Conservation (phyloP, 2,888 invertebrate genomes). For the Agrenia bidenticulata region DNA sequence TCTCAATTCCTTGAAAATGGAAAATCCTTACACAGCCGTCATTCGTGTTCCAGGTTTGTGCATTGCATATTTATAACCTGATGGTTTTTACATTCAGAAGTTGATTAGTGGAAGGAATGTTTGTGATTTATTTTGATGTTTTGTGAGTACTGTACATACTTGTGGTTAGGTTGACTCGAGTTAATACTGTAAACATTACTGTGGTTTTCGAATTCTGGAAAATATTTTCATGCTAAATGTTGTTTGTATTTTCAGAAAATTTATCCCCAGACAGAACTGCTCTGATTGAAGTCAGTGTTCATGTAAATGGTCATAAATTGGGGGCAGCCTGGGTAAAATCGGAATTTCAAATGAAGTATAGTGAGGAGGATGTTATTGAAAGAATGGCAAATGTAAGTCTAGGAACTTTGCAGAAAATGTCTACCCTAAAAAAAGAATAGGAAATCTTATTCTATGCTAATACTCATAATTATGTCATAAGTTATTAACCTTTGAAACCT, state of each 20-base stretch:
- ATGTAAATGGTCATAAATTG: constrained; percentile 43
- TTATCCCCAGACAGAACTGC: constrained; percentile 43
- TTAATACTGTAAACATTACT: too few species aligned
- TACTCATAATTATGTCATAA: background rate
- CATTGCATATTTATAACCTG: background rate
- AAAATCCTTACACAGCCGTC: constrained; percentile 48
- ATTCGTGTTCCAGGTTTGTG: constrained; percentile 48
- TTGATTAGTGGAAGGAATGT: too few species aligned
- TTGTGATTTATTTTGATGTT: background rate
- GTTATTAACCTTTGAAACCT: constrained; percentile 3
- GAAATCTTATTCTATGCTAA: too few species aligned
- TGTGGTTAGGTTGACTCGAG: too few species aligned
- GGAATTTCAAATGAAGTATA: constrained; percentile 30
- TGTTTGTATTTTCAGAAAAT: constrained; percentile 34
- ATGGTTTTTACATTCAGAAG: background rate
- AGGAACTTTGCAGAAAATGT: background rate
- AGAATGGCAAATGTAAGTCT: constrained; percentile 45
- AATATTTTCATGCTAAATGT: background rate
- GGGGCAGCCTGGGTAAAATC: constrained; percentile 50
- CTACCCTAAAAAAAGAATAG: constrained; percentile 1
- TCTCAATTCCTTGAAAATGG: constrained; percentile 30
- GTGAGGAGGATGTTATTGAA: constrained; percentile 48
- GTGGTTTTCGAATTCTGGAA: background rate
- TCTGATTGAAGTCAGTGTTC: constrained; percentile 46
- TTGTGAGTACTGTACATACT: too few species aligned